Base-by-base conservation (phyloP, 2,113 vertebrate genomes). In the Sceloporus undulatus region DNA sequence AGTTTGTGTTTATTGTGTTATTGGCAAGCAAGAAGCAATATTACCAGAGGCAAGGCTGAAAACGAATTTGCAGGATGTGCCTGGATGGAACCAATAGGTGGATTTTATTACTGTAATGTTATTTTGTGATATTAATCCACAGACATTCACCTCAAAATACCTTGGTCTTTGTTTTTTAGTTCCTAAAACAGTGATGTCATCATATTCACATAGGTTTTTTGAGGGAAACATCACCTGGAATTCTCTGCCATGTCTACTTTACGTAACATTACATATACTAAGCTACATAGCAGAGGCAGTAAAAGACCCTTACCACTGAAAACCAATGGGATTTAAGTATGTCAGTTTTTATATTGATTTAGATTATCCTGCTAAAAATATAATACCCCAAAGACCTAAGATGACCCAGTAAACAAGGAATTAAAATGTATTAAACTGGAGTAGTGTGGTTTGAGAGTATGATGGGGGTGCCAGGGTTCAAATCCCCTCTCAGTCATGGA, bases 21-120 rank as follows among this genome's bases (percentile, higher is more conserved):
- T 34, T 82, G 70, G 38, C 34, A 82, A n/a, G 34, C 8, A 81
- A 27, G 14, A 62, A 29, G 14, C 65, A 87, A 21, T 65, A 62
- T 48, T 48, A 73, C 79, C 54, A 74, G 18, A 48, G 38, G 79
- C 68, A 75, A 87, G 18, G 38, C 29, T 74, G 68, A 74, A 81
- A 81, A 87, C 62, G 1, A 75, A n/a, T 87, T 82, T 74, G 34
- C 54, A 74, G 38, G 18, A 66, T 65, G 25, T 85, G n/a, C 29
- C 65, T 80, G 66, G 40, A 19, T 79, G 65, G 40, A 80, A 70
- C 23, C 13, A 56, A 71, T 38, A 79, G 9, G n/a, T 71, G 34
- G 54, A 56, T 86, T 16, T 71, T 48, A 52, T 68, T 79, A 48
- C 34, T n/a, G 38, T 87, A 34, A 84, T 56, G 9, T 21, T n/a